Base-by-base conservation (phyloP, 2,888 invertebrate genomes). In the Cheilosia vulpina region DNA sequence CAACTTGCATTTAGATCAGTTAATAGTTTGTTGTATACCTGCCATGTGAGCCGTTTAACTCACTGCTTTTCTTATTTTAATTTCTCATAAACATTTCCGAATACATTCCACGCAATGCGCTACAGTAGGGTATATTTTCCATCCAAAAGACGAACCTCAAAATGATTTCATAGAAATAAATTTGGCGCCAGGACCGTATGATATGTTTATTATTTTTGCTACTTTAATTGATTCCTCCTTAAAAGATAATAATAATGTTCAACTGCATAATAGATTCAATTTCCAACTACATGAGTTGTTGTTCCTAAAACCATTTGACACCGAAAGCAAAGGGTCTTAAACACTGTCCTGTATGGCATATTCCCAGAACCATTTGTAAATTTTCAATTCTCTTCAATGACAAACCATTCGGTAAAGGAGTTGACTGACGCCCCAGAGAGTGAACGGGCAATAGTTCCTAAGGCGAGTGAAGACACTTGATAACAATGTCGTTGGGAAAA, bases 301-400 rank as follows among this genome's bases (percentile, higher is more conserved):
- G 31, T 77, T 53, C 68, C 38, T 47, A 47, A 47, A 19, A 47
- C 19, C 17, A 47, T 47, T 47, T 47, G 9, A 47, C 19, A 47
- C 19, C 3, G 47, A 47, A 17, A 47, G 17, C 19, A n/a, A 45
- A 45, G 17, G 7, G 45, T 53, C 66, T 60, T 58, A 76, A 60
- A 52, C 76, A 66, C 19, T 43, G 38, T 6, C 47, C 52, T 55
- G 50, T 43, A 9, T 45, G 52, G 21, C 3, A 43, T 45, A 11
- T 11, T 60, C n/a, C 41, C 47, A 27, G 11, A 1, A 53, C 27
- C 27, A 11, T 55, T 60, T 24, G 31, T 52, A 43, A 65, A 52
- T 79, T 58, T 79, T 73, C 72, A 72, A 73, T 80, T 73, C 52
- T 66, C 72, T 80, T 38, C 38, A 38, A 38, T 38, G 38, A 38